These are phyloP conservation scores for Tetrax tetrax DNA, from an alignment of 2,113 vertebrate genomes.

Conservation along the genomic window DNA sequence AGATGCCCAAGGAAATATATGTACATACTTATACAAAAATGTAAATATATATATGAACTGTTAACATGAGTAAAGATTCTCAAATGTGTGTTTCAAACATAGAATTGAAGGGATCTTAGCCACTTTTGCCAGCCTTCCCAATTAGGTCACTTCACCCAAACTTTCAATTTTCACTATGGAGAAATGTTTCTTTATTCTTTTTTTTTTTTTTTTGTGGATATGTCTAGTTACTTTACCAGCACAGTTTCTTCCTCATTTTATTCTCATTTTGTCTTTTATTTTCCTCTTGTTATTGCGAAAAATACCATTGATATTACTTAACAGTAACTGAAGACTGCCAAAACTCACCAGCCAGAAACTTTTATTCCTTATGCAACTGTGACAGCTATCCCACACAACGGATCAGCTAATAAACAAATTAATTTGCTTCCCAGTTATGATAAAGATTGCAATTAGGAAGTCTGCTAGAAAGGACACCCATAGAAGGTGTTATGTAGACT, in stretches of 20 bases:
- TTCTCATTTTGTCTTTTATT: not conserved
- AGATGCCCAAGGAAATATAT: not conserved
- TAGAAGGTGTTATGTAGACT: not conserved
- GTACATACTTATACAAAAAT: not conserved
- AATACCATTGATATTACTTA: constrained; percentile 5
- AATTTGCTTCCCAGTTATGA: not conserved
- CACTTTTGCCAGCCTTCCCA: not conserved
- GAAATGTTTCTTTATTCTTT: not conserved
- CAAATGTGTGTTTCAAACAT: not conserved
- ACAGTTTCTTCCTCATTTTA: not conserved
- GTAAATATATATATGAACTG: not conserved
- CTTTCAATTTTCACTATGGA: not conserved
- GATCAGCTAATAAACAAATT: not conserved
- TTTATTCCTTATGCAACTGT: not conserved
- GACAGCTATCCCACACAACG: not conserved
- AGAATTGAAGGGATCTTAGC: not conserved
- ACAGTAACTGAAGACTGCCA: not conserved
- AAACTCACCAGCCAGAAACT: not conserved
- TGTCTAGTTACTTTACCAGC: not conserved
- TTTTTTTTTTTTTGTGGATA: not conserved
- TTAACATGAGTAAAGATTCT: not conserved
- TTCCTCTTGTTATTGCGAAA: not conserved
- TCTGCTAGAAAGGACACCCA: not conserved
- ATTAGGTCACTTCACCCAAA: not conserved
- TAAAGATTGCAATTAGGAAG: not conserved